Evolutionary conservation across 2,888 invertebrate genomes (phyloP), one percentile per base, ranked within the genome.

Genomic region (Gisinianus flammeolus): DNA sequence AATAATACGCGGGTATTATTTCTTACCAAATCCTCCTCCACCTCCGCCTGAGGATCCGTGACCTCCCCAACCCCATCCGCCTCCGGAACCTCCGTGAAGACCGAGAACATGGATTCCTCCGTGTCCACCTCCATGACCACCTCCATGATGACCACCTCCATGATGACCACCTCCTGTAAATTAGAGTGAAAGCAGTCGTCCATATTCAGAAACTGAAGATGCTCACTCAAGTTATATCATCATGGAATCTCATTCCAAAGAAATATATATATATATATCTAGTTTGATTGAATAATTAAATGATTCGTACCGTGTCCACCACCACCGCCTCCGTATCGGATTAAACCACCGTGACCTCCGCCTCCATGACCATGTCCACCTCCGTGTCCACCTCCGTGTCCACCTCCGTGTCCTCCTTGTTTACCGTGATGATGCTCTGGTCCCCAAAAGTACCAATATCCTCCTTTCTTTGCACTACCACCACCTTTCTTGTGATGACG

Each of bases 391-490:
- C 56, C 22, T 35, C 77, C 75, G 35, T 72, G 72, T 66, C 74
- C 73, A 35, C 28, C 26, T 58, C 79, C 79, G 44, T 73, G 67
- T 8, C 68, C 67, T 6, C 71, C 73, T 35, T 64, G 35, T n/a
- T n/a, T n/a, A 1, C 68, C 26, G 24, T 80, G 78, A 54, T 82
- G 80, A 33, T 79, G 73, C 31, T 80, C 81, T 22, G 84, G 84
- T 30, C 84, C 84, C 84, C 84, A 84, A 77, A 82, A 83, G 69
- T 84, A 84, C 84, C 84, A 84, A 81, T 83, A 84, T 35, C 84
- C 84, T 80, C 84, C 84, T 77, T 82, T 82, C 70, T 81, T 79
- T 12, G 66, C 33, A 0, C 78, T 73, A 22, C 79, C 77, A 33
- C 81, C 81, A 70, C 76, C 75, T 54, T 79, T 78, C 77, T 76